Evolutionary conservation across 2,888 invertebrate species (phyloP).

Genomic region (Empis stercorea): DNA sequence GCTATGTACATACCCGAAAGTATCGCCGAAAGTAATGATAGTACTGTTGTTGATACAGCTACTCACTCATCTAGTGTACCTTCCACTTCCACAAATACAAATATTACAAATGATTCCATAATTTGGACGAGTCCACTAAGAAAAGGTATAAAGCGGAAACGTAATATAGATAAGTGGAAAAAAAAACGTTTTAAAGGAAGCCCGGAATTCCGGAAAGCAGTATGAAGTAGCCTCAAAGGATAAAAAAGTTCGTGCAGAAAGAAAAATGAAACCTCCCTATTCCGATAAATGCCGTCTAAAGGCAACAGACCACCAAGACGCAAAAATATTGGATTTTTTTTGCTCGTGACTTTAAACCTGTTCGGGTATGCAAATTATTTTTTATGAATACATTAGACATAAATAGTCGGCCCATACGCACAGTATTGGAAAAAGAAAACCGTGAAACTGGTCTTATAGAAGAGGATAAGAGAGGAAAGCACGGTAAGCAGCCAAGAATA

Average conservation of each 20-base stretch:
- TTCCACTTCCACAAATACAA: background rate
- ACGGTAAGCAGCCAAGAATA: slow-evolving; percentile 4
- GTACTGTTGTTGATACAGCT: background rate
- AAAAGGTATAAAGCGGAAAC: background rate
- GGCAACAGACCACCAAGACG: slow-evolving; percentile 3
- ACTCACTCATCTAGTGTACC: background rate
- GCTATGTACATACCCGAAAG: background rate
- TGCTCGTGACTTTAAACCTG: slow-evolving; percentile 1
- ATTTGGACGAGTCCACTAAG: slow-evolving; percentile 1
- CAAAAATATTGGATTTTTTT: slow-evolving; percentile 5
- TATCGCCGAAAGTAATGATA: background rate
- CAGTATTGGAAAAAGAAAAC: slow-evolving; percentile 2
- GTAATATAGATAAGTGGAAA: slow-evolving; percentile 4
- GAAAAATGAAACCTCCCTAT: slow-evolving; percentile 4
- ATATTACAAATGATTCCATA: background rate
- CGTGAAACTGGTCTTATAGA: background rate
- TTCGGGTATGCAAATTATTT: slow-evolving; percentile 6
- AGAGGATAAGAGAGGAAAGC: background rate
- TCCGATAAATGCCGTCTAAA: slow-evolving; percentile 3
- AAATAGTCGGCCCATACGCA: slow-evolving; percentile 4
- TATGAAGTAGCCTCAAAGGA: slow-evolving; percentile 1
- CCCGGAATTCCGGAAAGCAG: slow-evolving; percentile 2
- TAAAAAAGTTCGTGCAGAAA: background rate
- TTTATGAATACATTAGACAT: slow-evolving; percentile 5
- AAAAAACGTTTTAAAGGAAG: slow-evolving; percentile 4